These are phyloP conservation scores for Rhadinocentrus ornatus DNA, from an alignment of 2,797 vertebrate species.

Conservation along the genomic window DNA sequence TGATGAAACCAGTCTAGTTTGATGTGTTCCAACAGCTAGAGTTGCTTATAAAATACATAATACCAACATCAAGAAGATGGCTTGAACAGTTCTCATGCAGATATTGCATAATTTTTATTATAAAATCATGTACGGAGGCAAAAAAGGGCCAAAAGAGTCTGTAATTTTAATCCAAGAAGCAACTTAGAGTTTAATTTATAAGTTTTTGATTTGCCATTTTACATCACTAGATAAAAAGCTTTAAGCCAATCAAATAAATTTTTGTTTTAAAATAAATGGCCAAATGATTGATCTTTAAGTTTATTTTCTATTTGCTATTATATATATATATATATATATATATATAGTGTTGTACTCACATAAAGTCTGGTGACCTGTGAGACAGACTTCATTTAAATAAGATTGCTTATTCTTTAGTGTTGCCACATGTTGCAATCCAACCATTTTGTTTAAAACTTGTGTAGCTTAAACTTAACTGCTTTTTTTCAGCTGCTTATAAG, in stretches of 20 bases:
- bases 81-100: constrained; percentile 45
- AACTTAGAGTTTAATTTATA: not conserved
- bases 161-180: not conserved
- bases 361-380: not conserved
- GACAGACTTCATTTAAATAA: not conserved
- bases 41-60: constrained; percentile 46
- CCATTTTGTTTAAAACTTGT: not conserved
- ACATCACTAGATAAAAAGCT: too few relatives aligned
- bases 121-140: constrained; percentile 30
- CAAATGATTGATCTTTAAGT: too few relatives aligned
- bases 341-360: not conserved
- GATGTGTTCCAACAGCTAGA: constrained; percentile 37
- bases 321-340: too few relatives aligned
- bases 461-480: not conserved
- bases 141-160: constrained; percentile 26
- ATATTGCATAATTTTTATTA: constrained; percentile 39
- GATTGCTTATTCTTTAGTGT: not conserved
- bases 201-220: too few relatives aligned
- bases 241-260: too few relatives aligned
- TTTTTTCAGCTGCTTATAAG: not conserved
- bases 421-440: not conserved
- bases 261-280: too few relatives aligned
- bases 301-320: too few relatives aligned
- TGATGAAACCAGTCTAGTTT: constrained; percentile 44
- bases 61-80: constrained; percentile 31